Evolutionary conservation across 2,113 vertebrate species (phyloP).

Genomic region (Tapirus terrestris): DNA sequence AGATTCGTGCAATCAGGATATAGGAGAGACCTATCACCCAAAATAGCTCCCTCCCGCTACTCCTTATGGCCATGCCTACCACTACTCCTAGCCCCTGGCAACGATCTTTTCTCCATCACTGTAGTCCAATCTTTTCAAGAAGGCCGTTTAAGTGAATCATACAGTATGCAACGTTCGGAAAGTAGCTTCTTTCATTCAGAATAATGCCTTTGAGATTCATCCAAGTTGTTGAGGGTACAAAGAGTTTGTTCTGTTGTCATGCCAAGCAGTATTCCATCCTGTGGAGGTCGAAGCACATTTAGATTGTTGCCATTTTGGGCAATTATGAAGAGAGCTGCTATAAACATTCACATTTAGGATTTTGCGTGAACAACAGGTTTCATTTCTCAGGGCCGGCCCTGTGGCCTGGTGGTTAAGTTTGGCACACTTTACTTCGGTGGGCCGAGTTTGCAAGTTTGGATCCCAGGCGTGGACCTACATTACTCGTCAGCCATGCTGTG

Average conservation of each 20-base stretch:
- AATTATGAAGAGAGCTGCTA: not conserved
- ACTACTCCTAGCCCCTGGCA: not conserved
- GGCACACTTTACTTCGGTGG: too few species aligned
- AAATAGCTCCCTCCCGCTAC: not conserved
- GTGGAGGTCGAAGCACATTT: accelerated
- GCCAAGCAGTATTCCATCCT: not conserved
- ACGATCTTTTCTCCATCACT: not conserved
- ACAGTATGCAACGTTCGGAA: accelerated
- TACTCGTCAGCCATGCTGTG: too few species aligned
- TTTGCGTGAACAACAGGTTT: not conserved
- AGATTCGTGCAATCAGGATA: not conserved
- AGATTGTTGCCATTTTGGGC: not conserved
- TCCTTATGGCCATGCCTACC: not conserved
- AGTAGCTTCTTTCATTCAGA: not conserved
- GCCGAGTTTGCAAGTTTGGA: too few species aligned
- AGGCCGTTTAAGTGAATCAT: not conserved
- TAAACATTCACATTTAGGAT: not conserved
- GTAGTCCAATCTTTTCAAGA: not conserved
- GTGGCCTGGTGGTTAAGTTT: too few species aligned
- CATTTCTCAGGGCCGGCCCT: not conserved
- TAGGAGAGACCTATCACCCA: not conserved
- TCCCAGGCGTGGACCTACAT: too few species aligned
- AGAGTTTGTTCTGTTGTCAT: not conserved
- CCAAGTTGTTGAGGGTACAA: accelerated
- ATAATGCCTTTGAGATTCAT: not conserved